Evolutionary conservation across 2,113 vertebrate species (phyloP).

Genomic region (Sialia sialis): DNA sequence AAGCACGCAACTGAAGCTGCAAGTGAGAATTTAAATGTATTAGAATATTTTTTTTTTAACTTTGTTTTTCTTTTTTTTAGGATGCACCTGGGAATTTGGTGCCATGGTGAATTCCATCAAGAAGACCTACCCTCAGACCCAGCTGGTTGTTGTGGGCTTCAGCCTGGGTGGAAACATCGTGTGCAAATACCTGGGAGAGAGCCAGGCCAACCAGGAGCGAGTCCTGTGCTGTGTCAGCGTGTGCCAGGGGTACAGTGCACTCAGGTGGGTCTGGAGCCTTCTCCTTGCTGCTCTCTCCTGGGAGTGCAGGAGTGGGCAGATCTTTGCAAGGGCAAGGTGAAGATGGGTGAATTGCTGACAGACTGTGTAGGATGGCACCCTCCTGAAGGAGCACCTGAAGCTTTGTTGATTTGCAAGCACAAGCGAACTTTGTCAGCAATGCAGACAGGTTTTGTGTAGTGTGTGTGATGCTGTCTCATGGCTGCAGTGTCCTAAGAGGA

Average conservation of each 20-base stretch:
- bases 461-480: neutral
- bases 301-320: neutral
- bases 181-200: constrained; percentile 96
- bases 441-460: neutral
- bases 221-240: constrained; percentile 94
- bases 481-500: neutral
- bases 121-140: constrained; percentile 85
- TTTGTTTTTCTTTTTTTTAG: constrained; percentile 66
- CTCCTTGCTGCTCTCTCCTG: neutral
- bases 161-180: constrained; percentile 98
- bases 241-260: constrained; percentile 95
- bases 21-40: neutral
- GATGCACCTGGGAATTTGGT: constrained; percentile 96
- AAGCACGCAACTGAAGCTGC: neutral
- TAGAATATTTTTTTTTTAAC: neutral
- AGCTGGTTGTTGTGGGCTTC: constrained; percentile 92
- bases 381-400: neutral
- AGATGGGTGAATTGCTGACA: neutral
- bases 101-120: constrained; percentile 96
- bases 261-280: constrained; percentile 78
- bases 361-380: neutral
- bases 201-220: constrained; percentile 86
- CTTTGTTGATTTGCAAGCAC: neutral
- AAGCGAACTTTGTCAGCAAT: neutral
- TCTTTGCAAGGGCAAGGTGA: neutral